phyloP scores from a whole-genome alignment of 2,888 invertebrate genomes.

The Steinernema hermaphroditum region DNA sequence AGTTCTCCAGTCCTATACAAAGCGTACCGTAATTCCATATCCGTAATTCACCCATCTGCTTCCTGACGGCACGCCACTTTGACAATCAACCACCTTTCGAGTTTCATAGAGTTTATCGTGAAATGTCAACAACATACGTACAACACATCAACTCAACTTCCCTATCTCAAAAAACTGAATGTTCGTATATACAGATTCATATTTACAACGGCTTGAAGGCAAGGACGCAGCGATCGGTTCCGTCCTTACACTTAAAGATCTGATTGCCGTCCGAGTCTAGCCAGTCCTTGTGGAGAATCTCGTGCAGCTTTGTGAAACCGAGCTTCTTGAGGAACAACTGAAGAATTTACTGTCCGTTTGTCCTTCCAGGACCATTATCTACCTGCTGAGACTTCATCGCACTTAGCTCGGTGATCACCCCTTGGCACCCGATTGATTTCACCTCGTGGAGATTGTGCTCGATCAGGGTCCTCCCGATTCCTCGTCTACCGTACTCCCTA shows the following conservation, averaged over 20 bases:
- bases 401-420: conserved; percentile 44
- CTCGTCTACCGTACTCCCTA: conserved; percentile 36
- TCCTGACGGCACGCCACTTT: no score
- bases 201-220: conserved; percentile 27
- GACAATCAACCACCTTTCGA: no score
- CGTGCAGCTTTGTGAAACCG: conserved; percentile 32
- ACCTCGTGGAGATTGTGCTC: conserved; percentile 40
- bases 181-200: background rate
- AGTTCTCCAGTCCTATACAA: no score
- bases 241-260: conserved; percentile 34
- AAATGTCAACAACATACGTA: no score
- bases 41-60: no score
- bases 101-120: no score
- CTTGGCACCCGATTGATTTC: conserved; percentile 38
- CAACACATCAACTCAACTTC: no score
- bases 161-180: no score
- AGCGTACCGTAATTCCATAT: no score
- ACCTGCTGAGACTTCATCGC: conserved; percentile 47
- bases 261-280: conserved; percentile 17
- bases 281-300: conserved; percentile 24
- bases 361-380: background rate
- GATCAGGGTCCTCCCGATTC: conserved; percentile 40
- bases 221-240: conserved; percentile 25
- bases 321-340: conserved; percentile 30
- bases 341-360: background rate